phyloP scores from a whole-genome alignment of 1,140 invertebrate species.

The Drosophila seguyi region DNA sequence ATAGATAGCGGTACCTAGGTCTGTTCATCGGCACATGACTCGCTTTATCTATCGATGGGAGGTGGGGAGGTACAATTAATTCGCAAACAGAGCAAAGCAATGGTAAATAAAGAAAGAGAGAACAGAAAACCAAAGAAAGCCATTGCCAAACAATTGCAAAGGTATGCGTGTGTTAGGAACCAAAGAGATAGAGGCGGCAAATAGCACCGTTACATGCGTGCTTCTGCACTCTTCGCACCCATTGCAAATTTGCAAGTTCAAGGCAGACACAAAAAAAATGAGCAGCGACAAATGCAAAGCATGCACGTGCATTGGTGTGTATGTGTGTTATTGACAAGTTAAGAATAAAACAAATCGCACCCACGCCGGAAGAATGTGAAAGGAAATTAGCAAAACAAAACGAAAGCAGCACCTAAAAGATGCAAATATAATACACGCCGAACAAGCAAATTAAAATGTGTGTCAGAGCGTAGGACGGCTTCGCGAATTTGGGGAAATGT shows the following conservation, averaged over 20 bases:
- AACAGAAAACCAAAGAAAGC: conserved; percentile 20
- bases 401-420: conserved; percentile 16
- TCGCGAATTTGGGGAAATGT: conserved; percentile 44
- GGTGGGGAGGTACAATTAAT: conserved; percentile 58
- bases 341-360: conserved; percentile 53
- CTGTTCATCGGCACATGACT: conserved; percentile 58
- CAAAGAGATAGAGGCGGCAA: not conserved
- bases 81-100: conserved; percentile 48
- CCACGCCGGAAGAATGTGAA: conserved; percentile 67
- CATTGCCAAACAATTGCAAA: conserved; percentile 40
- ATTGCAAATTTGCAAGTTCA: conserved; percentile 61
- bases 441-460: conserved; percentile 60
- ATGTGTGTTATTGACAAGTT: conserved; percentile 11
- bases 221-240: conserved; percentile 18
- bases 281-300: conserved; percentile 27
- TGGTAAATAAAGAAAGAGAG: conserved; percentile 12
- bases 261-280: conserved; percentile 35
- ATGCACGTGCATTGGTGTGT: not conserved
- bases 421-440: conserved; percentile 6
- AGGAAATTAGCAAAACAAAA: conserved; percentile 52
- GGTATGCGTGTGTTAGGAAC: conserved; percentile 11
- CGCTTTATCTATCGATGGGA: conserved; percentile 38
- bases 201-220: conserved; percentile 7
- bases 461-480: conserved; percentile 54
- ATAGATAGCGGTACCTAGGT: conserved; percentile 52